Conservation (phyloP, 2,797 vertebrate species). For the Clarias laeviceps region DNA sequence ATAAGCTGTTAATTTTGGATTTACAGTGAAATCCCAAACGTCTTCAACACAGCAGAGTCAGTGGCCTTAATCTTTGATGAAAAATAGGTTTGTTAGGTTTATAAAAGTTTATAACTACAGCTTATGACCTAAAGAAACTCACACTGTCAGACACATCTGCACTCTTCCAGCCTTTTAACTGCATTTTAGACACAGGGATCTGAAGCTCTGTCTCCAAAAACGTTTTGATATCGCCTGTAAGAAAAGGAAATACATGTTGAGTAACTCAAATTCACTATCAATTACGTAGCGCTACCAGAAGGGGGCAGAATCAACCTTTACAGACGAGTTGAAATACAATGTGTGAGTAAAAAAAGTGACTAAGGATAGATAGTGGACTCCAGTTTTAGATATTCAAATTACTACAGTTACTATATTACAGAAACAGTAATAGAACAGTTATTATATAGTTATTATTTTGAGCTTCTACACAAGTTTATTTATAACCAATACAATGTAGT, state of each 20-base stretch:
- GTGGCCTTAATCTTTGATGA: neutral
- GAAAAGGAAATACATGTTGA: constrained; percentile 26
- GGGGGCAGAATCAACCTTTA: constrained; percentile 31
- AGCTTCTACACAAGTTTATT: neutral
- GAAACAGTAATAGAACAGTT: neutral
- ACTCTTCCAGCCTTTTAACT: constrained; percentile 97
- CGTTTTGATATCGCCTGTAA: constrained; percentile 91
- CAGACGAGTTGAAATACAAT: neutral
- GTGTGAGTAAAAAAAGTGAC: neutral
- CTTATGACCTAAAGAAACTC: constrained; percentile 69
- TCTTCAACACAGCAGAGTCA: neutral
- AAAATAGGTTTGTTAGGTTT: neutral
- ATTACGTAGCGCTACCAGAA: constrained; percentile 35
- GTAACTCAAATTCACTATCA: neutral
- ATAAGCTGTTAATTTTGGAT: no score
- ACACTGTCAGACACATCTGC: constrained; percentile 95
- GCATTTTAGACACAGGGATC: constrained; percentile 94
- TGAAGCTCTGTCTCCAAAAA: constrained; percentile 95
- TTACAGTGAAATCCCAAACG: no score
- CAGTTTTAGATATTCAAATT: neutral
- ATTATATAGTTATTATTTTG: neutral
- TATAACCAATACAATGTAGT: neutral
- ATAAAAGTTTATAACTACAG: neutral
- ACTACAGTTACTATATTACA: neutral
- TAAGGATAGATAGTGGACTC: neutral